Evolutionary conservation across 92 coral and sea anemone genomes (phyloP).

Genomic region (Palythoa heliodiscus): DNA sequence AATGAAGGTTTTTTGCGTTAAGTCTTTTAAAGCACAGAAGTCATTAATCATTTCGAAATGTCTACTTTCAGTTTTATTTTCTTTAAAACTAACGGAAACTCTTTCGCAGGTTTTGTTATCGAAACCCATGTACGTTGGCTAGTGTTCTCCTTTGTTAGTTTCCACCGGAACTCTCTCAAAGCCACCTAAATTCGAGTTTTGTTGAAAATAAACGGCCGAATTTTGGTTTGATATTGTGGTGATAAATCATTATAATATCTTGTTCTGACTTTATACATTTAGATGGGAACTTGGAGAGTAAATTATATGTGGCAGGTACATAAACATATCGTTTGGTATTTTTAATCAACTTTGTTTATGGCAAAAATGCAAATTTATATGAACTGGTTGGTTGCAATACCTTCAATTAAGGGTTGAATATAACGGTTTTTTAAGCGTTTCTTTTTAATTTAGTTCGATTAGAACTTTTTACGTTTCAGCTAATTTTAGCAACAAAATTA

Average conservation of each 20-base stretch:
- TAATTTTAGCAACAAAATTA: not conserved
- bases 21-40: not conserved
- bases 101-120: not conserved
- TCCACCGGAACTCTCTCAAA: not conserved
- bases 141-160: not conserved
- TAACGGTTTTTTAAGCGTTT: not conserved
- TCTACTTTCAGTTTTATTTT: not conserved
- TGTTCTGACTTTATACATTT: not conserved
- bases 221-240: not conserved
- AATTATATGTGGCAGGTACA: conserved; percentile 23
- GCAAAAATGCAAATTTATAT: conserved; percentile 42
- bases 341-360: conserved; percentile 14
- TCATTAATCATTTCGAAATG: not conserved
- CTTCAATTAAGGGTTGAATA: not conserved
- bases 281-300: not conserved
- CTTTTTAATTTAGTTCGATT: not conserved
- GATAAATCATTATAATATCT: not conserved
- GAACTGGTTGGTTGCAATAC: conserved; percentile 3
- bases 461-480: not conserved
- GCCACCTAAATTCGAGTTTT: not conserved
- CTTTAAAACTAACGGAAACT: not conserved
- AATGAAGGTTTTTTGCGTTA: not conserved
- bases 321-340: conserved; percentile 14
- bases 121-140: not conserved
- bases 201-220: not conserved